Evolutionary conservation across 2,113 vertebrate species (phyloP).

Genomic region (Climacteris rufus): DNA sequence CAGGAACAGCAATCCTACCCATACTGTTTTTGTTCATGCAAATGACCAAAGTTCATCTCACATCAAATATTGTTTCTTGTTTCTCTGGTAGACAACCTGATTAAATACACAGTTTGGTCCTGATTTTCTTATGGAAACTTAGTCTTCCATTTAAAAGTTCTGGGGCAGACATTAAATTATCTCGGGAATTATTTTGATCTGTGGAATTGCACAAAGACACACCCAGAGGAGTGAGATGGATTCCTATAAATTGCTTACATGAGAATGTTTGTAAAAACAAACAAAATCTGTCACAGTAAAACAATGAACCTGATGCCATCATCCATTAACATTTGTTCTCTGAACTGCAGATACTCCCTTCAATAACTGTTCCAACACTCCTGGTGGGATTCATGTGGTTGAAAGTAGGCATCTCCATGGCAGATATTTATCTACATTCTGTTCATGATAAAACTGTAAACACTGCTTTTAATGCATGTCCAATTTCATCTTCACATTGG

Average conservation of each 20-base stretch:
- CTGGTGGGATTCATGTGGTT: neutral
- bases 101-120: neutral
- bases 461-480: accelerated
- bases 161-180: neutral
- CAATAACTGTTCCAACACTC: neutral
- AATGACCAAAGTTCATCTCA: neutral
- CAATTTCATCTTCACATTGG: neutral
- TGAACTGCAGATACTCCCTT: neutral
- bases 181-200: neutral
- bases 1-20: neutral
- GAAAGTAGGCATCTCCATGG: accelerated
- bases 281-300: accelerated
- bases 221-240: neutral
- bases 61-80: neutral
- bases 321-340: neutral
- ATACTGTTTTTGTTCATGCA: neutral
- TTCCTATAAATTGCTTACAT: neutral
- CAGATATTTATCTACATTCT: neutral
- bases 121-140: neutral
- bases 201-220: neutral
- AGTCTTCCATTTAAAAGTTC: neutral
- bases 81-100: neutral
- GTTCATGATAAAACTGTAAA: neutral
- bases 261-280: neutral
- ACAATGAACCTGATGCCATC: neutral